Conservation (phyloP, 2,888 invertebrate species). For the Gasteruption jaculator region DNA sequence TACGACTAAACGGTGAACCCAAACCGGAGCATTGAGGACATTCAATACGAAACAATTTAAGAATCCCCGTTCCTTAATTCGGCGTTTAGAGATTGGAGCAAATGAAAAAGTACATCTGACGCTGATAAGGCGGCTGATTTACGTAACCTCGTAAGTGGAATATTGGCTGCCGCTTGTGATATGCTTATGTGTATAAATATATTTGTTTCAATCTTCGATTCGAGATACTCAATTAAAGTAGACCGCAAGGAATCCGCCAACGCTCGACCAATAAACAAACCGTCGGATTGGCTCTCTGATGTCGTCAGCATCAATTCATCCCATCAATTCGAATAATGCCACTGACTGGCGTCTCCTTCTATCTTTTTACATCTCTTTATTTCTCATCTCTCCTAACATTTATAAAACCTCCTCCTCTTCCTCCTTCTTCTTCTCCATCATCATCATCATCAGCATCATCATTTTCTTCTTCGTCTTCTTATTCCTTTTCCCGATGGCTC, state of each 20-base stretch:
- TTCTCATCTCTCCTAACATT: constrained; percentile 14
- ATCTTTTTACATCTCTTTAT: too few species aligned
- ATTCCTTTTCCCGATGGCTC: constrained; percentile 15
- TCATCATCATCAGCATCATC: too few species aligned
- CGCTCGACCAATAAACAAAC: constrained; percentile 42
- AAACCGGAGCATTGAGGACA: too few species aligned
- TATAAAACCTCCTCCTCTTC: constrained; percentile 10
- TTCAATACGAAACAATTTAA: too few species aligned
- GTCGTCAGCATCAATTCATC: constrained; percentile 44
- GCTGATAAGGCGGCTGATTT: too few species aligned
- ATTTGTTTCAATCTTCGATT: constrained; percentile 34
- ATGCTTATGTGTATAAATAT: too few species aligned
- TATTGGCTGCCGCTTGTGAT: too few species aligned
- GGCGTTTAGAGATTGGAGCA: too few species aligned
- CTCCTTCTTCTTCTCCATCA: constrained; percentile 9
- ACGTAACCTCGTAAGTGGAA: too few species aligned
- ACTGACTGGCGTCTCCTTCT: constrained; percentile 38
- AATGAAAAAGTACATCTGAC: too few species aligned
- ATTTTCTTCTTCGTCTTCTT: constrained; percentile 17
- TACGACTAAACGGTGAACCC: too few species aligned
- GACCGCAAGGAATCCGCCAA: constrained; percentile 38
- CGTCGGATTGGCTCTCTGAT: constrained; percentile 38
- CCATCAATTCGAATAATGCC: constrained; percentile 44
- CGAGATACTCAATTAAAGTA: constrained; percentile 34
- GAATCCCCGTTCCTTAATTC: too few species aligned